These are phyloP conservation scores for Andrena chrysosceles DNA, from an alignment of 2,888 invertebrate genomes.

Conservation along the genomic window DNA sequence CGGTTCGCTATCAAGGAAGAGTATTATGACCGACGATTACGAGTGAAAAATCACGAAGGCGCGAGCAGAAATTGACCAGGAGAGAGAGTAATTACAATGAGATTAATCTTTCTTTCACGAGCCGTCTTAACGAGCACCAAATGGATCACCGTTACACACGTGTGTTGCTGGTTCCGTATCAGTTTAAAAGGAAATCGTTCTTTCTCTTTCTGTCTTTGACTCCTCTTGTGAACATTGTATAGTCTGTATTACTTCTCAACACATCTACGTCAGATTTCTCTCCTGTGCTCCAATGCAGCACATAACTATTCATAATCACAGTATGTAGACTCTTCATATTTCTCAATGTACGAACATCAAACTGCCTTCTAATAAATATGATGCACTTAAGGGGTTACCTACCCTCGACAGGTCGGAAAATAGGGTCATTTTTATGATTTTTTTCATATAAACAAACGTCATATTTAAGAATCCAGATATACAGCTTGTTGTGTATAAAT, in stretches of 20 bases:
- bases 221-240: not conserved
- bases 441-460: too few species aligned
- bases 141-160: slow-evolving; percentile 64
- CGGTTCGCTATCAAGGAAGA: slow-evolving; percentile 21
- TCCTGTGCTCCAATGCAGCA: too few species aligned
- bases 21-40: slow-evolving; percentile 50
- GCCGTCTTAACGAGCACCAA: slow-evolving; percentile 71
- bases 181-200: slow-evolving; percentile 52
- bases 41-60: slow-evolving; percentile 63
- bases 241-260: not conserved
- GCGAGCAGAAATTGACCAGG: slow-evolving; percentile 40
- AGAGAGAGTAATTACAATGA: slow-evolving; percentile 70
- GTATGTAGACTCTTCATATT: too few species aligned
- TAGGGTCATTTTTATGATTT: too few species aligned
- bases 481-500: too few species aligned
- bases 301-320: too few species aligned
- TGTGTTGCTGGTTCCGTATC: slow-evolving; percentile 30
- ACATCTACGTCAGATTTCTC: too few species aligned
- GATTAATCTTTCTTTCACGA: slow-evolving; percentile 75
- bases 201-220: slow-evolving; percentile 16
- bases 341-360: too few species aligned
- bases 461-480: too few species aligned
- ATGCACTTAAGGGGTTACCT: too few species aligned
- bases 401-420: too few species aligned
- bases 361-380: too few species aligned